phyloP scores from a whole-genome alignment of 2,888 invertebrate genomes.

The Eumacrocentrus americanus region DNA sequence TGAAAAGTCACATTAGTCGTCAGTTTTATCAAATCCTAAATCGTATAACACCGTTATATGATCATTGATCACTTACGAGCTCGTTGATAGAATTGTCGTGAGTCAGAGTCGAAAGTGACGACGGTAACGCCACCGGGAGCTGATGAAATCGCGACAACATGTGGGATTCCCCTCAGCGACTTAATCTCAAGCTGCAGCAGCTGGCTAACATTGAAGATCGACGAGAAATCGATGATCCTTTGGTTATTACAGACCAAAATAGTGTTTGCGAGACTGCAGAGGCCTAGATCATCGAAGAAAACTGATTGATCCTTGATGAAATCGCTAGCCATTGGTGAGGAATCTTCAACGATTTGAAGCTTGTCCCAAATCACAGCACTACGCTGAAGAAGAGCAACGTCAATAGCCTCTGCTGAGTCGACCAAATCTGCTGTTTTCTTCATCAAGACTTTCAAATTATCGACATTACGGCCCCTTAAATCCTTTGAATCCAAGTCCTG shows the following conservation, averaged over 20 bases:
- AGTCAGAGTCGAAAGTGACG: slow-evolving; percentile 18
- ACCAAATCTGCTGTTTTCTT: no score
- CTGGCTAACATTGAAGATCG: slow-evolving; percentile 20
- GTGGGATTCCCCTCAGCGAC: slow-evolving; percentile 20
- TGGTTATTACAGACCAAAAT: slow-evolving; percentile 27
- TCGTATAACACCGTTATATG: no score
- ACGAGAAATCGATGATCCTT: slow-evolving; percentile 19
- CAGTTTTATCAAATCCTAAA: no score
- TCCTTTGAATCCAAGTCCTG: slow-evolving; percentile 35
- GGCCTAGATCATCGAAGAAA: slow-evolving; percentile 29
- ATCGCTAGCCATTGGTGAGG: slow-evolving; percentile 16
- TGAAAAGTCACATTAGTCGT: slow-evolving; percentile 22
- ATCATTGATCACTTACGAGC: slow-evolving; percentile 15
- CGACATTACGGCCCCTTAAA: slow-evolving; percentile 9
- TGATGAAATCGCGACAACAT: slow-evolving; percentile 26
- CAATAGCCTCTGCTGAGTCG: no score
- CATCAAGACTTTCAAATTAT: no score
- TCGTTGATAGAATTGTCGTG: slow-evolving; percentile 9
- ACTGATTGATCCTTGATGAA: neutral
- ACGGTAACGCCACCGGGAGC: slow-evolving; percentile 31
- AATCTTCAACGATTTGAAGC: slow-evolving; percentile 37
- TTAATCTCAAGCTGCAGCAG: slow-evolving; percentile 27
- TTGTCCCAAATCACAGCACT: no score
- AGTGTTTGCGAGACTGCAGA: slow-evolving; percentile 17
- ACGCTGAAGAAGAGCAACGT: no score